Percentiles rank a stretch among this genome's conserved stretches.
phyloP scores from a whole-genome alignment of 2,113 vertebrate species.

The Callorhinus ursinus region DNA sequence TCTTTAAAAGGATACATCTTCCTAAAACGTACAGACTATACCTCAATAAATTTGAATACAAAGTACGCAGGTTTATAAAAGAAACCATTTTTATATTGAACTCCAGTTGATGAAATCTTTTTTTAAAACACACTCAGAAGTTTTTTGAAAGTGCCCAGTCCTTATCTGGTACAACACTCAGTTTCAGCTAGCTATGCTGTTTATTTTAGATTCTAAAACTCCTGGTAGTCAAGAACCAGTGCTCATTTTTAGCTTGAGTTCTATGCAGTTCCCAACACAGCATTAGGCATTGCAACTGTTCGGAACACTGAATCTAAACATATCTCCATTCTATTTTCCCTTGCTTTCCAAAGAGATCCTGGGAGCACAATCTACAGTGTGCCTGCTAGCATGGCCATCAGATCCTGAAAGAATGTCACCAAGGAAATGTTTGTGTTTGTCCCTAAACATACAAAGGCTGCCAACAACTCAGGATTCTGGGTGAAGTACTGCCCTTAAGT shows the following conservation, averaged over 20 bases:
- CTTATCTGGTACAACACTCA: not conserved
- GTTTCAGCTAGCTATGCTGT: not conserved
- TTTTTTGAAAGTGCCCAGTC: not conserved
- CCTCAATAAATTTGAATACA: not conserved
- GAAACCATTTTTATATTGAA: not conserved
- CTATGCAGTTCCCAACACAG: not conserved
- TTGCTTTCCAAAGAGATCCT: constrained; percentile 31
- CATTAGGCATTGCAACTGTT: not conserved
- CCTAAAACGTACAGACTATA: not conserved
- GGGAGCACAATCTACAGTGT: not conserved
- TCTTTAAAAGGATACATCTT: not conserved
- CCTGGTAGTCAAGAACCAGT: not conserved
- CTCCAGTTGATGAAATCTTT: not conserved
- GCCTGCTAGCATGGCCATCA: not conserved
- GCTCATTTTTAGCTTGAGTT: constrained; percentile 37
- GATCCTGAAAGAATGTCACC: not conserved
- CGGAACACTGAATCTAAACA: not conserved
- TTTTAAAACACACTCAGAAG: not conserved
- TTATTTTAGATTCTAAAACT: constrained; percentile 24
- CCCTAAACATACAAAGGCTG: not conserved
- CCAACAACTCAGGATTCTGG: not conserved
- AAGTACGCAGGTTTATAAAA: not conserved
- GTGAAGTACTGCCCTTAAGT: not conserved
- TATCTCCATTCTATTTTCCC: constrained; percentile 27
- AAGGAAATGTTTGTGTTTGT: constrained; percentile 13